These are phyloP conservation scores for Cabera pusaria DNA, from an alignment of 2,888 invertebrate genomes.

Conservation along the genomic window DNA sequence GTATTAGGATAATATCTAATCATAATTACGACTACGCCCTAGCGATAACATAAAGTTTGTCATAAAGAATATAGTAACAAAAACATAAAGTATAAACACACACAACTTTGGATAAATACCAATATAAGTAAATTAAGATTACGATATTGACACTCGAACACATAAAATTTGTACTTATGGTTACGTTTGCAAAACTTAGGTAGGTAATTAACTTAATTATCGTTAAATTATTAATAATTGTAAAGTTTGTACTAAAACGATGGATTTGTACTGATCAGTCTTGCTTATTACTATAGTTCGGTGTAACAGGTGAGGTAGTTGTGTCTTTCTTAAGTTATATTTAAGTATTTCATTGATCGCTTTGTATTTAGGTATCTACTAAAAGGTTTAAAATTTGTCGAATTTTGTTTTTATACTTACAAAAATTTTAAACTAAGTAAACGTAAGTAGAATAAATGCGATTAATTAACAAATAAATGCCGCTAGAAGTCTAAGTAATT, in stretches of 20 bases:
- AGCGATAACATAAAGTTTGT: slow-evolving; percentile 63
- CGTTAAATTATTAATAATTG: slow-evolving; percentile 40
- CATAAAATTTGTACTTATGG: slow-evolving; percentile 78
- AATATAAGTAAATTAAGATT: slow-evolving; percentile 67
- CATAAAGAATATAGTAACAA: slow-evolving; percentile 77
- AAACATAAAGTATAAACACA: slow-evolving; percentile 74
- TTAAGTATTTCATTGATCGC: slow-evolving; percentile 3
- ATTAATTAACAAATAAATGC: slow-evolving; percentile 32
- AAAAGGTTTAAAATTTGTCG: neutral
- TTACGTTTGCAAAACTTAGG: slow-evolving; percentile 68
- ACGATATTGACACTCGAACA: slow-evolving; percentile 77
- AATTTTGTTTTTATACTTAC: slow-evolving; percentile 5
- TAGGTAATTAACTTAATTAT: slow-evolving; percentile 52
- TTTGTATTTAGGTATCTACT: neutral
- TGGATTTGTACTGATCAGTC: slow-evolving; percentile 79
- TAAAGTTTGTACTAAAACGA: slow-evolving; percentile 63
- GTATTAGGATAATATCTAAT: slow-evolving; percentile 45
- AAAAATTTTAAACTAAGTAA: slow-evolving; percentile 4
- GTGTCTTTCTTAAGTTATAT: slow-evolving; percentile 25
- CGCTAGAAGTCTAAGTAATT: slow-evolving; percentile 15
- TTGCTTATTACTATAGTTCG: slow-evolving; percentile 58
- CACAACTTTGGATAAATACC: slow-evolving; percentile 80
- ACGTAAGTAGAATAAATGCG: slow-evolving; percentile 19
- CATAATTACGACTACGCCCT: slow-evolving; percentile 49
- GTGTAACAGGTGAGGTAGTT: slow-evolving; percentile 63